These are phyloP conservation scores for Serilophus lunatus DNA, from an alignment of 2,113 vertebrate species.

Conservation along the genomic window DNA sequence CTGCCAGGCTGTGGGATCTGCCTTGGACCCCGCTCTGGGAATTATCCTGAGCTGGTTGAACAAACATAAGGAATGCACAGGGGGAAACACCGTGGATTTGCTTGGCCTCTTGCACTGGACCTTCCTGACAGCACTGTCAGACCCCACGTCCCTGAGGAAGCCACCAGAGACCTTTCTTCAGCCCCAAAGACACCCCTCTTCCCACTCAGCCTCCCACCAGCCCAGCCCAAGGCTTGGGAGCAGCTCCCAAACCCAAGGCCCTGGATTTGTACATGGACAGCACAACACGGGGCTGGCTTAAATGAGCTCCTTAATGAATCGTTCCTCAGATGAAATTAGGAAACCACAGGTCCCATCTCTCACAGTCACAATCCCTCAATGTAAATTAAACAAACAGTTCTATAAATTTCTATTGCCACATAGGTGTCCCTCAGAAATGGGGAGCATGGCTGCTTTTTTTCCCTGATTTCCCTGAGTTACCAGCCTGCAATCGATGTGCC, in stretches of 20 bases:
- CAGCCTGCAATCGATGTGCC: neutral
- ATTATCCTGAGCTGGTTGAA: neutral
- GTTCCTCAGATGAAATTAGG: neutral
- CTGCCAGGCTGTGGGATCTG: neutral
- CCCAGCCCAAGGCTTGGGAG: neutral
- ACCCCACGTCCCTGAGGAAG: neutral
- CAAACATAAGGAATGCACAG: neutral
- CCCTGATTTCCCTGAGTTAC: neutral
- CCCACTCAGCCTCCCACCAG: neutral
- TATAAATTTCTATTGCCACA: neutral
- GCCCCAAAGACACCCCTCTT: neutral
- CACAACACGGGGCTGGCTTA: neutral
- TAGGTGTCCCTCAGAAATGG: neutral
- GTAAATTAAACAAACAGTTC: neutral
- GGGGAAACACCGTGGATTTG: too few relatives aligned
- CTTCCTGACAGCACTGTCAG: neutral
- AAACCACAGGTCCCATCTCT: constrained; percentile 3
- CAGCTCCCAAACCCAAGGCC: neutral
- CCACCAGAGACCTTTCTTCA: neutral
- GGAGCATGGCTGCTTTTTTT: neutral
- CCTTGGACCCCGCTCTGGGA: neutral
- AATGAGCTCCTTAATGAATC: constrained; percentile 8
- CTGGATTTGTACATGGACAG: neutral
- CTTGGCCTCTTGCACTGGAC: too few relatives aligned
- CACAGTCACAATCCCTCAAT: neutral